These are phyloP conservation scores for Zeugodacus cucurbitae DNA, from an alignment of 1,140 invertebrate species.

Conservation along the genomic window DNA sequence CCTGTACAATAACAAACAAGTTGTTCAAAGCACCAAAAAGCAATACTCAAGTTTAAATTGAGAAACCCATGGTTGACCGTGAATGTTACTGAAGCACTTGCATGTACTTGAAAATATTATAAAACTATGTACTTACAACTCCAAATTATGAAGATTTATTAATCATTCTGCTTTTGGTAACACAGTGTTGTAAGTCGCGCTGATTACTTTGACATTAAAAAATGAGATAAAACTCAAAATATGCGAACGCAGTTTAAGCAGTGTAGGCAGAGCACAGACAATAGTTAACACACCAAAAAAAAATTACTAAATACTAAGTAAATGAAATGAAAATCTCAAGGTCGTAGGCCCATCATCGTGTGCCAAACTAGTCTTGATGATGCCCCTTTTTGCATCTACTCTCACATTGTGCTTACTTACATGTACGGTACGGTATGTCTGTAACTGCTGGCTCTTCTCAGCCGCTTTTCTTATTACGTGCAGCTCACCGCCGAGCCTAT, in stretches of 20 bases:
- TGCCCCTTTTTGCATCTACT: not conserved
- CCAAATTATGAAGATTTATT: not conserved
- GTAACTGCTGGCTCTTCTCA: not conserved
- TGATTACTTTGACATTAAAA: slow-evolving; percentile 6
- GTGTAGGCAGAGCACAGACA: not conserved
- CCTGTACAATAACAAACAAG: too few relatives aligned
- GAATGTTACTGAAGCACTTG: not conserved
- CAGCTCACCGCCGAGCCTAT: not conserved
- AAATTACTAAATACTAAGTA: not conserved
- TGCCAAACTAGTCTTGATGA: not conserved
- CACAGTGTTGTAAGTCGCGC: not conserved
- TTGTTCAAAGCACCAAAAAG: too few relatives aligned
- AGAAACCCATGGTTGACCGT: not conserved
- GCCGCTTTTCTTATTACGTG: not conserved
- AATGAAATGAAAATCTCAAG: not conserved
- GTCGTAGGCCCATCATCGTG: not conserved
- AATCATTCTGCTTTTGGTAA: not conserved
- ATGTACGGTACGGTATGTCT: not conserved
- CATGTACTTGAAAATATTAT: not conserved
- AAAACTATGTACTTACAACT: not conserved
- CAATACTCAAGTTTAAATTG: too few relatives aligned
- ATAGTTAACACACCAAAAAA: not conserved
- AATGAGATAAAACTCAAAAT: not conserved
- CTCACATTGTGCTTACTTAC: not conserved
- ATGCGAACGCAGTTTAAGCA: not conserved